Percentiles rank a stretch among this genome's conserved stretches.
Conservation (phyloP, 2,797 vertebrate species). For the Apogon talboti region DNA sequence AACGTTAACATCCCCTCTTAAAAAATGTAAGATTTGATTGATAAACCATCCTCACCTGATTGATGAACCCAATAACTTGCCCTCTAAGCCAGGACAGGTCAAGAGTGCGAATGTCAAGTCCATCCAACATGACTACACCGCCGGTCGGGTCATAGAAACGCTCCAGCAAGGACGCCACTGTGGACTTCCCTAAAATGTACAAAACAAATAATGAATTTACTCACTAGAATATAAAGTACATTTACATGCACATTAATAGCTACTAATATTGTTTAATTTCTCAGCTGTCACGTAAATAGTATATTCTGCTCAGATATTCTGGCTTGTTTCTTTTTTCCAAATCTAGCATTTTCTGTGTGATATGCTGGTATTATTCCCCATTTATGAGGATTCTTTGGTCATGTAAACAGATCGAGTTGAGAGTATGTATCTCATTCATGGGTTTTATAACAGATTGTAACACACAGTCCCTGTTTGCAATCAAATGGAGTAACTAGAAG, state of each 20-base stretch:
- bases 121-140: conserved; percentile 89
- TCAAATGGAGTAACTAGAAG: too few species aligned
- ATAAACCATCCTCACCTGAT: conserved; percentile 84
- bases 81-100: conserved; percentile 94
- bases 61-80: conserved; percentile 93
- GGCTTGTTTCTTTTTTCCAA: too few species aligned
- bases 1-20: not conserved
- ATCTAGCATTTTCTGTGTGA: too few species aligned
- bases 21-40: not conserved
- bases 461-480: too few species aligned
- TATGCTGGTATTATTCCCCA: too few species aligned
- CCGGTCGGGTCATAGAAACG: conserved; percentile 92
- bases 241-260: not conserved
- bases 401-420: too few species aligned
- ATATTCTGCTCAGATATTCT: too few species aligned
- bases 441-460: too few species aligned
- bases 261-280: too few species aligned
- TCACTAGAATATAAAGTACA: not conserved
- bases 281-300: too few species aligned
- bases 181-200: conserved; percentile 89
- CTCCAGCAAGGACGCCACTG: conserved; percentile 91
- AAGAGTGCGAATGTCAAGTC: conserved; percentile 87
- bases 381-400: too few species aligned
- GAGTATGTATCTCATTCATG: too few species aligned
- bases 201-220: not conserved